Evolutionary conservation across 2,888 invertebrate genomes (phyloP).

Genomic region (Carabus problematicus): DNA sequence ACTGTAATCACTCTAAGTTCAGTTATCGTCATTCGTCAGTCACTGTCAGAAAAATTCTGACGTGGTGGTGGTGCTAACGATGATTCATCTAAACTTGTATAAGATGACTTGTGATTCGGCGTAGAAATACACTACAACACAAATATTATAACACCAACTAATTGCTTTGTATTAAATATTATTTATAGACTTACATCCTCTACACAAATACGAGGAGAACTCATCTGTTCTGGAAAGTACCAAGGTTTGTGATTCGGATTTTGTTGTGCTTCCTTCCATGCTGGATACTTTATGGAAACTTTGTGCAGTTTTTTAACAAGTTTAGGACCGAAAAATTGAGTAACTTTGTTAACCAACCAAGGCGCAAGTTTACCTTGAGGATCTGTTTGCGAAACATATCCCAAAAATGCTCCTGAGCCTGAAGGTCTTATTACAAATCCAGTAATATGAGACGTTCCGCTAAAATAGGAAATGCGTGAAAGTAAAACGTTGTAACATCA

Average conservation of each 20-base stretch:
- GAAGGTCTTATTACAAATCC: slow-evolving; percentile 73
- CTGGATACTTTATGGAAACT: slow-evolving; percentile 80
- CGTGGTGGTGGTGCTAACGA: slow-evolving; percentile 19
- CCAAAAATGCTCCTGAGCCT: slow-evolving; percentile 75
- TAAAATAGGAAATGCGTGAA: slow-evolving; percentile 48
- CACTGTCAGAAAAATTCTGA: slow-evolving; percentile 33
- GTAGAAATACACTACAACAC: slow-evolving; percentile 25
- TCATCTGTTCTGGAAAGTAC: slow-evolving; percentile 85
- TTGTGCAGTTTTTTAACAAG: slow-evolving; percentile 82
- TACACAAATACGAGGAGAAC: slow-evolving; percentile 72
- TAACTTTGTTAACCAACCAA: slow-evolving; percentile 89
- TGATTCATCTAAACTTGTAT: slow-evolving; percentile 32
- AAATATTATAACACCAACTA: slow-evolving; percentile 28
- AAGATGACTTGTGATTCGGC: slow-evolving; percentile 30
- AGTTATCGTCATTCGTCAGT: slow-evolving; percentile 24
- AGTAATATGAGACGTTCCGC: slow-evolving; percentile 69
- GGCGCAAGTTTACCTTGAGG: slow-evolving; percentile 86
- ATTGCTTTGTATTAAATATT: slow-evolving; percentile 2
- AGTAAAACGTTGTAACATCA: slow-evolving; percentile 6
- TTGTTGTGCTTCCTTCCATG: slow-evolving; percentile 80
- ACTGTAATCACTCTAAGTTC: slow-evolving; percentile 13
- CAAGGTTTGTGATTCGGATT: slow-evolving; percentile 84
- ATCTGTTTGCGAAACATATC: slow-evolving; percentile 90
- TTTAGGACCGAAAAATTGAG: slow-evolving; percentile 86
- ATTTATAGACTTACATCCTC: slow-evolving; percentile 67